Evolutionary conservation across 2,113 vertebrate genomes (phyloP).

Genomic region (Bufo gargarizans): DNA sequence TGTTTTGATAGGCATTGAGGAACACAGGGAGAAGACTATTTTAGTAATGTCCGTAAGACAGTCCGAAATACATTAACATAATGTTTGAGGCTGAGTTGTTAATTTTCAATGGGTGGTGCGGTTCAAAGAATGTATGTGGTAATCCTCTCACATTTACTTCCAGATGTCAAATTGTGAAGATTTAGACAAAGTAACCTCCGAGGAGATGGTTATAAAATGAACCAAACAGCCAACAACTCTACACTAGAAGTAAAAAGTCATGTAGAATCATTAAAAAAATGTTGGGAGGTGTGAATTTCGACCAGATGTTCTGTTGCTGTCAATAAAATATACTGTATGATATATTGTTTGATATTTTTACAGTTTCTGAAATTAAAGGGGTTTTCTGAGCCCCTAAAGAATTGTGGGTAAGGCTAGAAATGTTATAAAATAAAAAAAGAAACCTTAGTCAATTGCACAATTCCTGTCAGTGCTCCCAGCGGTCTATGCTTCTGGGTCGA

Average conservation of each 20-base stretch:
- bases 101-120: background rate
- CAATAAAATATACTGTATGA: background rate
- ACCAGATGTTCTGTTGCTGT: conserved; percentile 24
- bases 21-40: conserved; percentile 51
- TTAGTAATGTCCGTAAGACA: conserved; percentile 57
- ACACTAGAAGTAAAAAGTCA: conserved; percentile 1
- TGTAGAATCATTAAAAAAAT: conserved; percentile 5
- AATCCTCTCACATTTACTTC: conserved; percentile 39
- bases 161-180: conserved; percentile 42
- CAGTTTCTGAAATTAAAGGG: no score
- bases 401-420: no score
- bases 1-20: conserved; percentile 45
- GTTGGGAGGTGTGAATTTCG: background rate
- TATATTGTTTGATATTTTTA: background rate
- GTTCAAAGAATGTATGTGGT: conserved; percentile 14
- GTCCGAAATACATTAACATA: conserved; percentile 62
- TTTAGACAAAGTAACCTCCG: conserved; percentile 35
- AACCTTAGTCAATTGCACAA: no score
- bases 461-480: no score
- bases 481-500: no score
- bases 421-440: no score
- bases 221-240: conserved; percentile 9
- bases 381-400: no score
- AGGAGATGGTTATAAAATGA: conserved; percentile 43
- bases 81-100: conserved; percentile 48